Evolutionary conservation across 1,140 invertebrate genomes (phyloP), one percentile per base, ranked within the genome.

Genomic region (Aphelenchoides fujianensis): DNA sequence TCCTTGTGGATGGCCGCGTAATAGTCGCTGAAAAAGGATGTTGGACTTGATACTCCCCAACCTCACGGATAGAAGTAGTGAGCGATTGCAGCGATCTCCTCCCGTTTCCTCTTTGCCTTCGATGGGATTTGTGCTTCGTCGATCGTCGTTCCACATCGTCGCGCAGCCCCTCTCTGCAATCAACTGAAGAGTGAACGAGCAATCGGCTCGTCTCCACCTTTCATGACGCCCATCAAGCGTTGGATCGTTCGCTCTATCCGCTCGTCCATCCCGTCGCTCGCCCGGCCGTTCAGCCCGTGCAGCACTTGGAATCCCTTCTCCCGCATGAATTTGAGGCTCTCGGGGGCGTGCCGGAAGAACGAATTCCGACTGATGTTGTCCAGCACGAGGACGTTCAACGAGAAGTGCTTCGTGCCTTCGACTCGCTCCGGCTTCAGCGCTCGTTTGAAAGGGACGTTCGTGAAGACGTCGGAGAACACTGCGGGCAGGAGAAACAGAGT

Each of bases 271-370:
- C 23, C 23, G 41, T 48, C 23, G 12, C 12, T 48, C 23, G 41
- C 23, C 23, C 41, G 12, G 12, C 23, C 41, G 5, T 59, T 81
- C 35, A 81, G 82, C 2, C 79, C 79, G 31, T 81, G 66, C 1
- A 81, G 64, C 5, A 69, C 69, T 23, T 69, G 36, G 59, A 76
- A 81, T 27, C 72, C 77, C 7, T 78, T 36, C 61, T 77, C 75
- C 2, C 68, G 37, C 77, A 81, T 82, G 3, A 79, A 67, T 28
- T 81, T 66, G 23, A 64, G 36, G 2, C 68, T 79, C 66, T 67
- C 41, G 5, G 79, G 79, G 72, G 76, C 72, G 54, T 81, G 79
- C 31, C 79, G 36, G 12, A 72, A 32, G 37, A 82, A 81, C 69
- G 74, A 73, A 23, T 77, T 77, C 19, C 69, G 41, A 3, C 79